Percentiles rank a stretch among this genome's conserved stretches.
Conservation (phyloP, 2,797 vertebrate genomes). For the Macrochelys suwanniensis region DNA sequence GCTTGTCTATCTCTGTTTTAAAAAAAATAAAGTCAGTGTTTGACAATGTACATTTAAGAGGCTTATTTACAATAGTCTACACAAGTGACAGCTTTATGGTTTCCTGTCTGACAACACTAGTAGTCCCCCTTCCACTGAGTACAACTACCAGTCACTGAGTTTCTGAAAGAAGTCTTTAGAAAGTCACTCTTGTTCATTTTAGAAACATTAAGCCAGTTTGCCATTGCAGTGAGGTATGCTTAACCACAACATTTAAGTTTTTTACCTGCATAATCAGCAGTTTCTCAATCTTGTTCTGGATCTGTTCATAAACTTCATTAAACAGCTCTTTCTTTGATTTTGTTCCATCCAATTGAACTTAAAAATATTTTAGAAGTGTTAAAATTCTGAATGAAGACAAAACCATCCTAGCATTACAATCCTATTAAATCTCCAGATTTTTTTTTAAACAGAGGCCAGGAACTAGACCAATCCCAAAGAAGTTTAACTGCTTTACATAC, state of each 20-base stretch:
- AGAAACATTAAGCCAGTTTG: not conserved
- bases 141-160: not conserved
- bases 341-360: constrained; percentile 92
- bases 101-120: not conserved
- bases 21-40: not conserved
- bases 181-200: not conserved
- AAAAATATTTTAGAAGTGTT: constrained; percentile 36
- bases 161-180: not conserved
- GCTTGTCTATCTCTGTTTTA: constrained; percentile 58
- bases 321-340: constrained; percentile 90
- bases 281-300: constrained; percentile 88
- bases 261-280: constrained; percentile 69
- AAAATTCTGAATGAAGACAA: not conserved
- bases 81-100: not conserved
- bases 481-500: not conserved
- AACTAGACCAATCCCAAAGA: not conserved
- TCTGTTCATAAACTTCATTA: constrained; percentile 87
- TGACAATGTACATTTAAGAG: not conserved
- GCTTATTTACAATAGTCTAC: not conserved
- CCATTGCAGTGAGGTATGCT: not conserved
- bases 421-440: not conserved
- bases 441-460: not conserved
- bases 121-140: not conserved
- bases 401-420: rapidly evolving
- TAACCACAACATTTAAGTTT: not conserved